Conservation (phyloP, 92 coral and sea anemone species). For the Phymanthus crucifer region DNA sequence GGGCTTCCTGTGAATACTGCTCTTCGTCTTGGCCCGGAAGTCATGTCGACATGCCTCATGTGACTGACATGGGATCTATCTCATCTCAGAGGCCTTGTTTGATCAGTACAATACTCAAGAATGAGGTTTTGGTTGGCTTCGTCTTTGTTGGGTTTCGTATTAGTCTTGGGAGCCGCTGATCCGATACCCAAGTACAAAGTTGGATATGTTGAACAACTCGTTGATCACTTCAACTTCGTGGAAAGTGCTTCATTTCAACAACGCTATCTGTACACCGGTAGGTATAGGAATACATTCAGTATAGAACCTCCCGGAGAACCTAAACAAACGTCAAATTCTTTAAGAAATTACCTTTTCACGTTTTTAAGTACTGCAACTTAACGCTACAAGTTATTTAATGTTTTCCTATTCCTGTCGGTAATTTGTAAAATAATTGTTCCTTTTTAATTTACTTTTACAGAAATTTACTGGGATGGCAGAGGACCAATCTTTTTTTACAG, state of each 20-base stretch:
- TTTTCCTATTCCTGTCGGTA: too few relatives aligned
- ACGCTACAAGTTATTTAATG: too few relatives aligned
- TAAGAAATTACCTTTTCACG: too few relatives aligned
- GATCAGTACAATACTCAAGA: neutral
- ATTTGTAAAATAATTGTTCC: neutral
- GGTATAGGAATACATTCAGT: neutral
- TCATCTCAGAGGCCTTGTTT: neutral
- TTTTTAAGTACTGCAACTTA: too few relatives aligned
- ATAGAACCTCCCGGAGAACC: too few relatives aligned
- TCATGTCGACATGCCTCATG: neutral
- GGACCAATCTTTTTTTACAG: conserved; percentile 95
- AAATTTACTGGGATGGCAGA: conserved; percentile 78
- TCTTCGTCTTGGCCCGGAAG: too few relatives aligned
- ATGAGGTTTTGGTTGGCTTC: conserved; percentile 1
- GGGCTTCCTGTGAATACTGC: too few relatives aligned
- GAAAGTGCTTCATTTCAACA: conserved; percentile 70
- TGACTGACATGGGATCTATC: neutral
- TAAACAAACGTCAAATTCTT: too few relatives aligned
- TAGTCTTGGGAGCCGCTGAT: neutral
- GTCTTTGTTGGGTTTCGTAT: neutral
- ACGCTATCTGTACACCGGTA: conserved; percentile 82
- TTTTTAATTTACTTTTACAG: conserved; percentile 17
- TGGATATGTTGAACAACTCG: conserved; percentile 73
- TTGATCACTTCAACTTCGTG: conserved; percentile 90
- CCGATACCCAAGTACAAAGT: conserved; percentile 43